Base-by-base conservation (phyloP, 1,140 invertebrate genomes). In the Mercenaria mercenaria region DNA sequence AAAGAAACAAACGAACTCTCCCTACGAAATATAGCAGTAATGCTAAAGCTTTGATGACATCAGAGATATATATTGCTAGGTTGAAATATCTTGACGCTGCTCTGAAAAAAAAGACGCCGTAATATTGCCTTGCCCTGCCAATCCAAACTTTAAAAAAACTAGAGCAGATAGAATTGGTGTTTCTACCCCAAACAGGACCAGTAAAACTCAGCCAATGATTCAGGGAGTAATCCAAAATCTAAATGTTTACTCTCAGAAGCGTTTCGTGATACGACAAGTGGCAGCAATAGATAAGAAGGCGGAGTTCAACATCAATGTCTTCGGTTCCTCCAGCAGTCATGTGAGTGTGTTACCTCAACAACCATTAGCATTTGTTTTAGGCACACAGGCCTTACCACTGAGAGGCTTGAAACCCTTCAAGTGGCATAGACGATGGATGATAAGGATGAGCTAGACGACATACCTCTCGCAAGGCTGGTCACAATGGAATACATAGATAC, bases 151-250 rank as follows among this genome's bases (percentile, higher is more conserved):
- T 4, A n/a, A 74, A 50, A 34, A 72, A n/a, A 8, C 47, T 86
- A 26, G 20, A 34, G 52, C 74, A 86, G 18, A 64, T 50, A 18
- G 64, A 72, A 52, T 32, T 69, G 15, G 64, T 84, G 8, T 86
- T 74, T 43, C 64, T 43, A 23, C n/a, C n/a, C n/a, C n/a, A n/a
- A n/a, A n/a, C n/a, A n/a, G 76, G 0, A 90, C 91, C n/a, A 86
- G 67, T 47, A 86, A 86, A 39, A 86, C 83, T 4, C 83, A 86
- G 47, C 83, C 69, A 32, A 86, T 86, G 83, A 67, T 74, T 32
- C 83, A 86, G 69, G 83, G 83, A 11, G 83, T 86, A 13, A 72
- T 84, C 37, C 50, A 84, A 11, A 84, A 77, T 50, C 50, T 86
- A 26, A 86, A 86, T 29, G 20, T 47, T 18, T 26, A 86, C 64